Percentiles rank a stretch among this genome's conserved stretches.
These are phyloP conservation scores for Pristionchus mayeri DNA, from an alignment of 2,888 invertebrate genomes.

Conservation along the genomic window DNA sequence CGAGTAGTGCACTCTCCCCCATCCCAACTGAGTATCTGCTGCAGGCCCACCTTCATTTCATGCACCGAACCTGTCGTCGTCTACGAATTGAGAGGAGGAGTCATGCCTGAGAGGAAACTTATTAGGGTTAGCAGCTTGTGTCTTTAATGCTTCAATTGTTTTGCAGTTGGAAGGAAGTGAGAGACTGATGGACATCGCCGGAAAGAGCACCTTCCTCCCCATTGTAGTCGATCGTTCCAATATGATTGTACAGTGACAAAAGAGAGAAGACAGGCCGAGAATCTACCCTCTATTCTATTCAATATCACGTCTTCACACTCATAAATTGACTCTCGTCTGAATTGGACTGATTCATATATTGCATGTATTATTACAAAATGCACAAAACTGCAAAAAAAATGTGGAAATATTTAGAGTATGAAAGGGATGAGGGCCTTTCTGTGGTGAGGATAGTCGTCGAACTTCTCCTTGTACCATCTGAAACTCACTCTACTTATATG, in stretches of 20 bases:
- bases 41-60: neutral
- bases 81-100: constrained; percentile 28
- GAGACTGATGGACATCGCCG: neutral
- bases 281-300: constrained; percentile 13
- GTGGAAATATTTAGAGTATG: constrained; percentile 56
- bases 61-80: constrained; percentile 17
- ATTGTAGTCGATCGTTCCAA: constrained; percentile 33
- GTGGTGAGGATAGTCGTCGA: constrained; percentile 69
- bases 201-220: constrained; percentile 11
- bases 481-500: constrained; percentile 49
- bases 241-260: constrained; percentile 30
- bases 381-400: neutral
- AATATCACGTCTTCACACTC: constrained; percentile 38
- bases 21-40: neutral
- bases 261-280: constrained; percentile 1
- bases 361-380: neutral
- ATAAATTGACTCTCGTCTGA: constrained; percentile 37
- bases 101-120: neutral
- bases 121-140: constrained; percentile 6
- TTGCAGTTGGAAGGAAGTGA: constrained; percentile 18
- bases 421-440: constrained; percentile 73
- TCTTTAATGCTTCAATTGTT: neutral
- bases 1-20: neutral
- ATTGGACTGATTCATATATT: too few relatives aligned
- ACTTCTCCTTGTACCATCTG: constrained; percentile 72